These are phyloP conservation scores for Heteromyza rotundicornis DNA, from an alignment of 2,888 invertebrate species.

Conservation along the genomic window DNA sequence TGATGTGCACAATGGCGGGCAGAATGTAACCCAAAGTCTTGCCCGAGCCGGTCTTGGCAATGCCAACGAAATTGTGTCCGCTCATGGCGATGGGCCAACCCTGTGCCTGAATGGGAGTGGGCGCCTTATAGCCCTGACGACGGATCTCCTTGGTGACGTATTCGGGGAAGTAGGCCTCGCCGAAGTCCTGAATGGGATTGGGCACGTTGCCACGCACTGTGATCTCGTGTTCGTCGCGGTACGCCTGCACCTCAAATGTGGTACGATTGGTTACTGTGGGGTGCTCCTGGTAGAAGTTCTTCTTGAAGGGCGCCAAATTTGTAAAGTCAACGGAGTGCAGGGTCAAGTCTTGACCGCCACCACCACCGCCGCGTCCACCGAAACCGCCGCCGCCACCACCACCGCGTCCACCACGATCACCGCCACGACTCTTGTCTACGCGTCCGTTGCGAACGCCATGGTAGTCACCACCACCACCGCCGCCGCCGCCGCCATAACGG, in stretches of 20 bases:
- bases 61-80: slow-evolving; percentile 83
- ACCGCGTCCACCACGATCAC: slow-evolving; percentile 61
- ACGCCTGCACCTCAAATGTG: slow-evolving; percentile 75
- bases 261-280: slow-evolving; percentile 69
- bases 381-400: slow-evolving; percentile 75
- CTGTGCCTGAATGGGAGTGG: slow-evolving; percentile 85
- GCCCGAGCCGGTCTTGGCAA: slow-evolving; percentile 84
- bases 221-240: slow-evolving; percentile 73
- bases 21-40: slow-evolving; percentile 81
- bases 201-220: slow-evolving; percentile 78
- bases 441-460: slow-evolving; percentile 55
- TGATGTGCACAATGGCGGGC: slow-evolving; percentile 88
- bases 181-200: slow-evolving; percentile 79
- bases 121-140: slow-evolving; percentile 74
- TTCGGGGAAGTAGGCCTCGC: slow-evolving; percentile 80
- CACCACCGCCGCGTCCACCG: slow-evolving; percentile 67
- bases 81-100: slow-evolving; percentile 89
- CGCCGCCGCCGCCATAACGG: slow-evolving; percentile 95
- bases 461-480: slow-evolving; percentile 90
- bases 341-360: slow-evolving; percentile 81
- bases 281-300: slow-evolving; percentile 82
- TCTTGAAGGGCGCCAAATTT: slow-evolving; percentile 75
- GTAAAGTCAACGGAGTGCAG: slow-evolving; percentile 74
- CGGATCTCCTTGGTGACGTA: slow-evolving; percentile 71
- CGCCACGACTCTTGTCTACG: slow-evolving; percentile 63